Evolutionary conservation across 2,113 vertebrate genomes (phyloP), one percentile per base, ranked within the genome.

Genomic region (Pardalotus punctatus): DNA sequence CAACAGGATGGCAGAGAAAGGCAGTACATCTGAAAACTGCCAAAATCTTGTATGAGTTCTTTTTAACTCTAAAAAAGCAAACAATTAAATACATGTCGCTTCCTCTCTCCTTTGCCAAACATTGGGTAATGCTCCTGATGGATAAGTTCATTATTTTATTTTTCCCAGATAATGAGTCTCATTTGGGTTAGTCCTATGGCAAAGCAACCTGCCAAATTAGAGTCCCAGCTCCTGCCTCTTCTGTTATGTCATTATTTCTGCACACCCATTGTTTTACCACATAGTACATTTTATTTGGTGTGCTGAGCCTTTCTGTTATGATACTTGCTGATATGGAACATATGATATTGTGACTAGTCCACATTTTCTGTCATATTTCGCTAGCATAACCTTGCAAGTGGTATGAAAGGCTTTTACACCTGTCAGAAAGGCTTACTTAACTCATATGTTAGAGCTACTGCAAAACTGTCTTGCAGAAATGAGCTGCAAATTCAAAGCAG

Each of bases 391-490:
- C 96, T 97, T 97, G 91, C 76, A 77, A 96, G 83, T 77, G 61
- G 79, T 88, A 91, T 93, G 94, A 93, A 91, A 95, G 89, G 83
- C 91, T 94, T 89, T 96, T 97, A 95, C 92, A 97, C 28, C 33
- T 97, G 97, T 98, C 98, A 98, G 92, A 96, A 97, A 96, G 93
- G 93, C 94, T 97, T 96, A 95, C 93, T 93, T 70, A 90, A 74
- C 96, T 97, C 97, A 90, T 98, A 94, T 25, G 45, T 98, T 97
- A 98, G 86, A 89, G 28, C 45, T 71, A 43, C 71, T 79, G 66
- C 94, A 80, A 64, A 77, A 66, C 73, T 3, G 0, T 29, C 84
- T 86, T 74, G 72, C 90, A 92, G 92, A 97, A 96, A 97, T 95
- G 90, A 97, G 97, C 95, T 97, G 88, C 94, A 96, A 86, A 96